Base-by-base conservation (phyloP, 2,797 vertebrate genomes). In the Trematomus bernacchii region DNA sequence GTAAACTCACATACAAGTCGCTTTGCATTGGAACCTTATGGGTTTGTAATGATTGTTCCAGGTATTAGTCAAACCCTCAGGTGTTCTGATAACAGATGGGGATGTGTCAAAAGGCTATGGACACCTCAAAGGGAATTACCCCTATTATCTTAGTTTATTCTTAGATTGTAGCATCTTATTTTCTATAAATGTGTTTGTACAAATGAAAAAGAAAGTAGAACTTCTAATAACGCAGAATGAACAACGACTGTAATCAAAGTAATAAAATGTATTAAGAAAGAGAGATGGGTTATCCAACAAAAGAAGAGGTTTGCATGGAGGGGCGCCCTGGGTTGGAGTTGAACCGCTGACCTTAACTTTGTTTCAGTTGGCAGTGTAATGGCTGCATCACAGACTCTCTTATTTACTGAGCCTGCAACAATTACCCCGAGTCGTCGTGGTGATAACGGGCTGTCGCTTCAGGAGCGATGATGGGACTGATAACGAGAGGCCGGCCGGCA, bases 391-490 rank as follows among this genome's bases (percentile, higher is more conserved):
- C 51, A 67, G 46, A 48, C 23, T 53, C 43, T 71, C 51, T 63
- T 74, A 67, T 82, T 85, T 70, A 76, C 71, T 3, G 64, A 73
- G 61, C 43, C 66, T 18, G 14, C 63, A 54, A 73, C 85, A 80
- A 77, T 86, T 70, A 76, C 69, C 48, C 62, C 0, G 27, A 68
- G 76, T 51, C 3, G 59, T 44, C 15, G 46, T 54, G 62, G 57
- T 44, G 85, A 84, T 83, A 83, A 60, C 33, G 27, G 66, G 16
- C 71, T 68, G 77, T 73, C 15, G 14, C 82, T 74, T 71, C 47
- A 18, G 72, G 72, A 72, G 50, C 15, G 12, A 18, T 33, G 73
- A 84, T 60, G 33, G 44, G 60, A 44, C 55, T 19, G 82, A 77
- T 81, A 80, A 67, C 13, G 15, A 23, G 42, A 3, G 27, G 13